These are phyloP conservation scores for Microctenopoma lineatum DNA, from an alignment of 2,797 vertebrate genomes.

Conservation along the genomic window DNA sequence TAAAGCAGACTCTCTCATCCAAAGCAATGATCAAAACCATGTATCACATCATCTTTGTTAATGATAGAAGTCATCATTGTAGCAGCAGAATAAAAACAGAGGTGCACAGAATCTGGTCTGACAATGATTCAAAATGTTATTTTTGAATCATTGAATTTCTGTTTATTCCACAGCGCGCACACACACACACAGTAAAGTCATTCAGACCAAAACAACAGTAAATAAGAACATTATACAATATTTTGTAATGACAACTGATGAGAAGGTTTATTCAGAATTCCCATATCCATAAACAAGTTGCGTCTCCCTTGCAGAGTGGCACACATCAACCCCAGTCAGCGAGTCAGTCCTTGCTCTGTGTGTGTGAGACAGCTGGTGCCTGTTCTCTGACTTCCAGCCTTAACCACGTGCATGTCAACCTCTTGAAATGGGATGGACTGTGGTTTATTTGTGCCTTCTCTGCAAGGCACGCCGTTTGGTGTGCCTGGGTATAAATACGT, in stretches of 20 bases:
- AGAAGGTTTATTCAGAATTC: too few relatives aligned
- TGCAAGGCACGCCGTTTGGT: slow-evolving; percentile 45
- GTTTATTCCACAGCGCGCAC: too few relatives aligned
- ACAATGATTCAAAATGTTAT: too few relatives aligned
- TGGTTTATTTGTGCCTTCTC: slow-evolving; percentile 38
- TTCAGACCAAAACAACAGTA: not conserved
- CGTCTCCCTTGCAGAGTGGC: not conserved
- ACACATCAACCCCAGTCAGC: not conserved
- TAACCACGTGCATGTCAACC: slow-evolving; percentile 51
- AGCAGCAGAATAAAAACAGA: too few relatives aligned
- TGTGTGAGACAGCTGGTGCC: slow-evolving; percentile 24
- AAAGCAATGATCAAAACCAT: too few relatives aligned
- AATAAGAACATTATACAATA: not conserved
- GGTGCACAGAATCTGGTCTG: too few relatives aligned
- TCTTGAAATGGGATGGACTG: slow-evolving; percentile 50
- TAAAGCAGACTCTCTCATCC: too few relatives aligned
- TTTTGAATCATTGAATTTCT: too few relatives aligned
- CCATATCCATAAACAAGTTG: not conserved
- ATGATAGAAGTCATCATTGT: too few relatives aligned
- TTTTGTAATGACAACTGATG: too few relatives aligned
- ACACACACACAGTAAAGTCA: not conserved
- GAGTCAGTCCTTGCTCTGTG: not conserved
- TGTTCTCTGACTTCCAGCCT: slow-evolving; percentile 41
- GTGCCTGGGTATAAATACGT: slow-evolving; percentile 36
- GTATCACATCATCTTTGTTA: too few relatives aligned